Evolutionary conservation across 1,140 invertebrate genomes (phyloP), one percentile per base, ranked within the genome.

Genomic region (Ips typographus): DNA sequence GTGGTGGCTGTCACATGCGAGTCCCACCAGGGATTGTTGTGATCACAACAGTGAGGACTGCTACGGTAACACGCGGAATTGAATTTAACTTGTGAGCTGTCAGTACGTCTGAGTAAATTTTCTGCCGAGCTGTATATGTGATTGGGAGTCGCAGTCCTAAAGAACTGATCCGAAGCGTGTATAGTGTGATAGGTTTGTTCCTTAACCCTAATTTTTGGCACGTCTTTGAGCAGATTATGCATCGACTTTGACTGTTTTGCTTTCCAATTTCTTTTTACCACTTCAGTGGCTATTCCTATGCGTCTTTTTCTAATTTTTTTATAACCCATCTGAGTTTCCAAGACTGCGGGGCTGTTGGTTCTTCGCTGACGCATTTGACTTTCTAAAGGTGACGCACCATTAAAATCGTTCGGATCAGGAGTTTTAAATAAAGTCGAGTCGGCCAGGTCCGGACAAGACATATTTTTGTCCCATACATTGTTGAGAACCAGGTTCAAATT

Each of bases 151-250:
- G 40, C 22, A 58, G 41, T 52, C 38, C 57, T 52, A 2, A 58
- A 52, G 40, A 71, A 64, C 22, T 68, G 60, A 52, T 65, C 60
- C 38, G 61, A 72, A 1, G 67, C 72, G 62, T 79, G 79, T 36
- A 79, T 71, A n/a, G 79, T 80, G 60, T 79, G 74, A 72, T 80
- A 79, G 38, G 65, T 75, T 38, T 75, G 66, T 2, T 74, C 68
- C 6, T 44, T 65, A 36, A 59, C 47, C 36, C 61, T 67, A 37
- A 58, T 59, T 65, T 63, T 72, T 52, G 64, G 58, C 58, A 55
- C n/a, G 7, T 66, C 68, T 57, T 72, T 72, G 38, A 73, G 60
- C 52, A 79, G 53, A 72, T 77, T 78, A 36, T 78, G 77, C 76
- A 78, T 73, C 0, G 77, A 79, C 8, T 51, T 65, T 2, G 74